phyloP scores from a whole-genome alignment of 1,140 invertebrate species.

The Drosophila micromelanica region DNA sequence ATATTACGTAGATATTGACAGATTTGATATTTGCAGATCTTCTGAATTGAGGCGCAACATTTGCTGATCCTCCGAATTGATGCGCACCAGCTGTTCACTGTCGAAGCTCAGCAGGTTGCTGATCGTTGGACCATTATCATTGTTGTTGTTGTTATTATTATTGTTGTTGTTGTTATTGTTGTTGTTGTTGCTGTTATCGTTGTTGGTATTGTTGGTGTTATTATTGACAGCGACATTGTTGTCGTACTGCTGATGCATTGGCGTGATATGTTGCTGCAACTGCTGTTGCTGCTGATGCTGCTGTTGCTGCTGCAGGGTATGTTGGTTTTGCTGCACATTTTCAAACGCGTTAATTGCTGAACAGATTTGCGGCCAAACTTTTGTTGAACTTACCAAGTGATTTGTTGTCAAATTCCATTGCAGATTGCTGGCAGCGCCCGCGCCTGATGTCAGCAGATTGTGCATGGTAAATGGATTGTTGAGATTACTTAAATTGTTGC shows the following conservation, averaged over 20 bases:
- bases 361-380: neutral
- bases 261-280: slow-evolving; percentile 62
- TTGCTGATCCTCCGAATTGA: slow-evolving; percentile 85
- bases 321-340: slow-evolving; percentile 55
- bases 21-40: slow-evolving; percentile 82
- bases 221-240: slow-evolving; percentile 49
- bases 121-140: slow-evolving; percentile 75
- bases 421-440: slow-evolving; percentile 53
- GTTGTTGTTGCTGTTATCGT: slow-evolving; percentile 45
- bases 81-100: slow-evolving; percentile 84
- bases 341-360: neutral
- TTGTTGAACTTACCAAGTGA: slow-evolving; percentile 55
- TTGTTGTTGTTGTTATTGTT: slow-evolving; percentile 40
- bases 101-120: slow-evolving; percentile 85
- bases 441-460: slow-evolving; percentile 67
- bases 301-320: slow-evolving; percentile 55
- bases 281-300: slow-evolving; percentile 55
- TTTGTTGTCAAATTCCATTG: slow-evolving; percentile 78
- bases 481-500: slow-evolving; percentile 78
- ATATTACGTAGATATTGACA: slow-evolving; percentile 83
- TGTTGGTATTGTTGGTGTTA: slow-evolving; percentile 51
- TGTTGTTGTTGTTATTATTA: slow-evolving; percentile 41
- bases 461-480: slow-evolving; percentile 80
- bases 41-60: slow-evolving; percentile 84
- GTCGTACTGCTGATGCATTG: slow-evolving; percentile 61